Base-by-base conservation (phyloP, 1,140 invertebrate genomes). In the Caerostris extrusa region DNA sequence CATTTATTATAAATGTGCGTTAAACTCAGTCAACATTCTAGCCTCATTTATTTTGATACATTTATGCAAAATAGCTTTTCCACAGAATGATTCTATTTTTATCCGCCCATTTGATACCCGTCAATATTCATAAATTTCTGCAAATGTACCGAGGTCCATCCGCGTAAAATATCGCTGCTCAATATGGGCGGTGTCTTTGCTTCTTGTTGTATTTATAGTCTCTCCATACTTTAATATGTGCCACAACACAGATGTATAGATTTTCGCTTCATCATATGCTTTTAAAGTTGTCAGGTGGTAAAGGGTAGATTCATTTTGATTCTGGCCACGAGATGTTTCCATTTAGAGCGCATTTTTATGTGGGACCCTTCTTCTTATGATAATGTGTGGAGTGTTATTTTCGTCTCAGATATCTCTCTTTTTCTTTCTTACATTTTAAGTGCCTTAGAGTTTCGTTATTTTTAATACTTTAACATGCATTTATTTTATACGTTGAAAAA, bases 21-120 rank as follows among this genome's bases (percentile, higher is more conserved):
- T 77, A 50, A 12, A 77, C 34, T 50, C 34, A 77, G 71, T 53
- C 71, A 77, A 77, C 71, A 77, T 10, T 77, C 71, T n/a, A n/a
- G 71, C 71, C 71, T 77, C 71, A 77, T 77, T 77, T 77, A 77
- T 12, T 77, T 77, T 77, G 71, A 77, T 77, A 77, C 53, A 77
- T 77, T 77, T 77, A 77, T 77, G 71, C 71, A 77, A 77, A 77
- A 77, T 53, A 77, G 71, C 8, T 12, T 53, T 77, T 77, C 53
- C 71, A 0, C 67, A 50, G 71, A 53, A 77, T 34, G 71, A 77
- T 50, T 77, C 71, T 77, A 77, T 53, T 77, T 60, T 77, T 50
- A 77, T 5, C 71, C 34, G 50, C 34, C 34, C 10, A 77, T 77
- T 77, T 77, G 71, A 77, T 77, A 77, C 71, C 34, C 71, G 71